A percentile compares a stretch with the other conserved stretches of the same genome.
Conservation (phyloP, 2,888 invertebrate genomes). For the Lypha dubia region DNA sequence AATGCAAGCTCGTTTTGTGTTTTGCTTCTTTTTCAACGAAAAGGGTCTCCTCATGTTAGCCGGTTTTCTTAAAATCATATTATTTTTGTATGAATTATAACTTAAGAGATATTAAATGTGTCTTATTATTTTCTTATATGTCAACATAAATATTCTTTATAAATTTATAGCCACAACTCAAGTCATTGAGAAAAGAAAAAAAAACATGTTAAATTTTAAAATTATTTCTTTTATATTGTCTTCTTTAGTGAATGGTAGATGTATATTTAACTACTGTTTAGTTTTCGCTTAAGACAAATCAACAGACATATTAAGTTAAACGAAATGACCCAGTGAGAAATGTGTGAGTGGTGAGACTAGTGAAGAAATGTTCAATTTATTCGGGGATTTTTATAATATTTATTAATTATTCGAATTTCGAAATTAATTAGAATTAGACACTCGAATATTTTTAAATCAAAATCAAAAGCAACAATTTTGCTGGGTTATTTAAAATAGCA, state of each 20-base stretch:
- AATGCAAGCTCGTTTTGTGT: too few species aligned
- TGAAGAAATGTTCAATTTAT: background rate
- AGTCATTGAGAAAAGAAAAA: conserved; percentile 30
- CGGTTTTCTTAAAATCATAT: conserved; percentile 15
- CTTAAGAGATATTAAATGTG: conserved; percentile 65
- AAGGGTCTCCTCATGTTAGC: conserved; percentile 23
- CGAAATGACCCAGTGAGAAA: conserved; percentile 29
- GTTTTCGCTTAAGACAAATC: conserved; percentile 54
- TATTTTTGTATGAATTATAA: conserved; percentile 42
- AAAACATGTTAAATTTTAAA: conserved; percentile 45
- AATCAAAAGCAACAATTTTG: background rate
- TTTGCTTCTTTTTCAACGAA: background rate
- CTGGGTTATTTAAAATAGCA: conserved; percentile 12
- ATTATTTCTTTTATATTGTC: conserved; percentile 38
- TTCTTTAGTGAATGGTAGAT: conserved; percentile 25
- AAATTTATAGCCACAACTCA: conserved; percentile 64
- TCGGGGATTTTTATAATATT: background rate
- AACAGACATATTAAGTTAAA: conserved; percentile 10
- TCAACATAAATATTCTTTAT: conserved; percentile 72
- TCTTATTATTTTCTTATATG: conserved; percentile 73
- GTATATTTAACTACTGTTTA: conserved; percentile 67
- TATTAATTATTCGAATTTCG: too few species aligned
- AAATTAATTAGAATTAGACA: too few species aligned
- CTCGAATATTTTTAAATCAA: too few species aligned
- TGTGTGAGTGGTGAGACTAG: background rate